Evolutionary conservation across 2,797 vertebrate species (phyloP), one percentile per base, ranked within the genome.

Genomic region (Sebastes vulpes): DNA sequence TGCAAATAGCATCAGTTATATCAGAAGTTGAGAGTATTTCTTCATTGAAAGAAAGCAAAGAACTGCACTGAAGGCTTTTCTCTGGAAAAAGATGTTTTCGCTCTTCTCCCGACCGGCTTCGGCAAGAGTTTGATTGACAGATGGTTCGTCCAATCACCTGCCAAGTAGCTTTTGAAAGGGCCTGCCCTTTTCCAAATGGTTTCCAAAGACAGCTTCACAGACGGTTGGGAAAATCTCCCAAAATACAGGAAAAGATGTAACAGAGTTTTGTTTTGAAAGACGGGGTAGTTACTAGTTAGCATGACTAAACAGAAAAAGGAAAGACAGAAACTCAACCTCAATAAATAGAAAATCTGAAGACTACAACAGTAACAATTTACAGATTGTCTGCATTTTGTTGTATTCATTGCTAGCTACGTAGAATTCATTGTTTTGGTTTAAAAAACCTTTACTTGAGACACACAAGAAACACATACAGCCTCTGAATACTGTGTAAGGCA

Each of bases 241-340:
- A 0, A 2, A n/a, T 2, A 32, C 23, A 66, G 11, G 10, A 81
- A 53, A 57, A 2, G 7, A 59, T 21, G 31, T 0, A 60, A 6
- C 12, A 31, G n/a, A 5, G 11, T 50, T 69, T 72, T 63, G 25
- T 57, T 70, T 68, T 77, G 18, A 20, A 54, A 68, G 42, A 9
- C 29, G 9, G 12, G 0, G 35, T 18, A 50, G 42, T 29, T 6
- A 59, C 57, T 6, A 28, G 52, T 64, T 26, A 9, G 21, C 42
- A 48, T 60, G 58, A 42, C n/a, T 26, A 75, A 82, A 76, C 38
- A 59, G n/a, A 31, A 70, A 46, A 60, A n/a, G 14, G 21, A 53
- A 63, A 60, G 14, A 72, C 6, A 25, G 20, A 58, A 72, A 32
- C 20, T 26, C 21, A 48, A 56, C 1, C 57, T 56, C 57, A 29